Base-by-base conservation (phyloP, 2,797 vertebrate species). In the Anabas testudineus region DNA sequence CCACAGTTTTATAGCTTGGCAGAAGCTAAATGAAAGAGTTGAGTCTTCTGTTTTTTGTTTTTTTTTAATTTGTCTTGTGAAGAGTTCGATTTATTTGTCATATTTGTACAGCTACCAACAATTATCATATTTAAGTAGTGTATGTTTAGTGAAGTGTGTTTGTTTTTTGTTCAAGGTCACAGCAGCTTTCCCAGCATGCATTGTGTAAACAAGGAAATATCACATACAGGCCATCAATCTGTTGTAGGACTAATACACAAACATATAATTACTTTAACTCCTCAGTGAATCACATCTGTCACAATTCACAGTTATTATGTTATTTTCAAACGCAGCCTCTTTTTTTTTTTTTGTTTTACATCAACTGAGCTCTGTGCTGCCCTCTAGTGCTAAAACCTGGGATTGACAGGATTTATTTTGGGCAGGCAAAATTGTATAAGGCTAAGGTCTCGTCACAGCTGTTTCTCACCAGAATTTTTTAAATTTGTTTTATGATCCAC, bases 301-400 rank as follows among this genome's bases (percentile, higher is more conserved):
- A 26, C 28, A 36, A 13, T 30, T 21, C 26, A 19, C 14, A 28
- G 12, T 32, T 7, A 7, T 22, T 30, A 41, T n/a, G 30, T n/a
- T 21, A 7, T 16, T 26, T 37, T 42, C 41, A n/a, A 9, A 42
- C 8, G 2, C 0, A 15, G 34, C 12, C 34, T 9, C 18, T 26
- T 2, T 2, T 0, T 10, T 24, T 34, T 39, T 34, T 34, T 28
- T 26, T 28, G 10, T 47, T 52, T 37, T 4, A 5, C n/a, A 39
- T n/a, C 9, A 43, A 14, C 30, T 4, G 48, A 49, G 22, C 10
- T 21, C 2, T 56, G 21, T 70, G 49, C 68, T 71, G 61, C 68
- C 61, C 53, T 26, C 82, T 76, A 53, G 48, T 67, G 75, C 2
- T 32, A 1, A 28, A 68, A 46, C 32, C 10, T 10, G 28, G 26